Conservation (phyloP, 2,888 invertebrate genomes). For the Dinocampus coccinellae region DNA sequence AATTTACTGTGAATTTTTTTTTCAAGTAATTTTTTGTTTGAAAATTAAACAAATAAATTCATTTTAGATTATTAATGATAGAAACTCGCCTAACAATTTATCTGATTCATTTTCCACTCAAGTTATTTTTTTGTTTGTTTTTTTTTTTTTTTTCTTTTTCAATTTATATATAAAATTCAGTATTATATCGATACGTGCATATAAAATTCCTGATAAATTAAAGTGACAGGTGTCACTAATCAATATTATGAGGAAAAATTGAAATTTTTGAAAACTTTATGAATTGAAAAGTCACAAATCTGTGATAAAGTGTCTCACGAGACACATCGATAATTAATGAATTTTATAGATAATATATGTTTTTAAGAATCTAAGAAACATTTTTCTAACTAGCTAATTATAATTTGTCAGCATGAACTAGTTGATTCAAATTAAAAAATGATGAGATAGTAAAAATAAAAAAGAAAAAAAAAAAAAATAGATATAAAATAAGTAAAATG, state of each 20-base stretch:
- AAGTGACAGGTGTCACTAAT: no score
- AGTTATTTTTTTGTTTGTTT: no score
- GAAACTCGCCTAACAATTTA: background rate
- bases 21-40: background rate
- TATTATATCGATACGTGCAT: no score
- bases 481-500: constrained; percentile 14
- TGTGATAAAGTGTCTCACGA: background rate
- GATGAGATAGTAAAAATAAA: background rate
- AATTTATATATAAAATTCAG: no score
- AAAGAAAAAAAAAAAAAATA: constrained; percentile 11
- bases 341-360: background rate
- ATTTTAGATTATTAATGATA: background rate
- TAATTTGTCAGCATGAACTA: background rate
- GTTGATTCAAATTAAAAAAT: background rate
- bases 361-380: background rate
- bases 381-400: background rate
- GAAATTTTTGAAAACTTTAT: no score
- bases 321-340: background rate
- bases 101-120: background rate
- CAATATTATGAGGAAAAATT: no score
- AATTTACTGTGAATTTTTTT: background rate
- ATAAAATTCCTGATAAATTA: no score
- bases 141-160: no score
- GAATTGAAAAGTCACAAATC: no score
- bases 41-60: background rate